Base-by-base conservation (phyloP, 1,140 invertebrate species). In the Drosophila melanica region DNA sequence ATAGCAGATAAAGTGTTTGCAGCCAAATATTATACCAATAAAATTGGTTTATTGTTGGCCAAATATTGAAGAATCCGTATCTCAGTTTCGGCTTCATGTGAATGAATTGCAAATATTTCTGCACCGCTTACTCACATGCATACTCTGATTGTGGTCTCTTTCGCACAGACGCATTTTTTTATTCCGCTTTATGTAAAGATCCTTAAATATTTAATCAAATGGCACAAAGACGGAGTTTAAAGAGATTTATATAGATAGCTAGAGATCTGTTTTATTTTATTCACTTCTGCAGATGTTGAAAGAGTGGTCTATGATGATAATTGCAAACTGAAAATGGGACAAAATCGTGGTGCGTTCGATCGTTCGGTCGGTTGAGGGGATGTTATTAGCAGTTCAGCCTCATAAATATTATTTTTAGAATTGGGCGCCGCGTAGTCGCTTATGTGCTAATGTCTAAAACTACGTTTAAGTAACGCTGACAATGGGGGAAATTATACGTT, bases 391-490 rank as follows among this genome's bases (percentile, higher is more conserved):
- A 57, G 67, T 76, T 84, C 80, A 84, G 80, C 80, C 81, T 84
- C 80, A 77, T 81, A 69, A 62, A 44, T 45, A 70, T 18, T 37
- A 20, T 53, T 67, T 57, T 42, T 75, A 71, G 60, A 73, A 51
- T 67, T 58, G 53, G 60, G 45, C 54, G 70, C 70, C 63, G 60
- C 71, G 75, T 55, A 62, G 53, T 53, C 66, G 66, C 54, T 79
- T 82, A 82, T 12, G 18, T 68, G 71, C 72, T 84, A 82, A 57
- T 57, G 59, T 30, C 67, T 80, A 66, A 57, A 74, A 74, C 68
- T 84, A 85, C 55, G 57, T 82, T 81, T 82, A 82, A 82, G 79
- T 82, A 70, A 75, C 75, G 71, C 69, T 64, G 66, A 78, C 67
- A 78, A 48, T 50, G 63, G 44, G 47, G 47, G 42, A 48, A 60